Conservation (phyloP, 2,888 invertebrate species). For the Rhimphoctona megacephalus region DNA sequence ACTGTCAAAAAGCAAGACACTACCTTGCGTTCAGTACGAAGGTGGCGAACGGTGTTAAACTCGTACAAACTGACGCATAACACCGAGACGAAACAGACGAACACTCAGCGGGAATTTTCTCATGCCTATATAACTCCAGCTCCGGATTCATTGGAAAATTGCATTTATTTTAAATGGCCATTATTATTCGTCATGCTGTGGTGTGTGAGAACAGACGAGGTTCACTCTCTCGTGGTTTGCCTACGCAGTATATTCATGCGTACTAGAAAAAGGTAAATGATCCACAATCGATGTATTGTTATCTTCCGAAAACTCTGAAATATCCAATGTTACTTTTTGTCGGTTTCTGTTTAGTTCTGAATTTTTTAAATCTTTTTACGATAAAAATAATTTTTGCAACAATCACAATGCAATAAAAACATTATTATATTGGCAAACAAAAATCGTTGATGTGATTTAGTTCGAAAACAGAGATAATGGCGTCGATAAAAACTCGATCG, state of each 20-base stretch:
- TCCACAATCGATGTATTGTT: conserved; percentile 42
- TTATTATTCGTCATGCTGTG: conserved; percentile 60
- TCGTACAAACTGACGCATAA: conserved; percentile 57
- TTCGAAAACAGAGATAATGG: too few relatives aligned
- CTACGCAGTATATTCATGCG: conserved; percentile 13
- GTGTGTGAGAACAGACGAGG: conserved; percentile 44
- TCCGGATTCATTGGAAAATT: conserved; percentile 56
- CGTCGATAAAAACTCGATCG: too few relatives aligned
- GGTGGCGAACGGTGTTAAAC: conserved; percentile 56
- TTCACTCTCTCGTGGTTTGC: conserved; percentile 1
- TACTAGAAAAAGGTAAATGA: conserved; percentile 24
- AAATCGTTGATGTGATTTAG: too few relatives aligned
- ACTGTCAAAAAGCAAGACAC: conserved; percentile 67
- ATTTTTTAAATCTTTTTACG: not conserved
- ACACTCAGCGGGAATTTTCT: conserved; percentile 42
- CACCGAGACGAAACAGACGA: conserved; percentile 16
- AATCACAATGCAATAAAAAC: too few relatives aligned
- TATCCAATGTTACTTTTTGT: not conserved
- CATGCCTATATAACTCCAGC: conserved; percentile 9
- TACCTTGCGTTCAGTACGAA: conserved; percentile 42
- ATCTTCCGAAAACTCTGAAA: conserved; percentile 14
- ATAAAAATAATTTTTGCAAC: not conserved
- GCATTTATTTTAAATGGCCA: conserved; percentile 63
- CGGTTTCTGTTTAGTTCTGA: not conserved
- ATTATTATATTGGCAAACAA: too few relatives aligned